Evolutionary conservation across 2,797 vertebrate genomes (phyloP).

Genomic region (Catostomus latipinnis): DNA sequence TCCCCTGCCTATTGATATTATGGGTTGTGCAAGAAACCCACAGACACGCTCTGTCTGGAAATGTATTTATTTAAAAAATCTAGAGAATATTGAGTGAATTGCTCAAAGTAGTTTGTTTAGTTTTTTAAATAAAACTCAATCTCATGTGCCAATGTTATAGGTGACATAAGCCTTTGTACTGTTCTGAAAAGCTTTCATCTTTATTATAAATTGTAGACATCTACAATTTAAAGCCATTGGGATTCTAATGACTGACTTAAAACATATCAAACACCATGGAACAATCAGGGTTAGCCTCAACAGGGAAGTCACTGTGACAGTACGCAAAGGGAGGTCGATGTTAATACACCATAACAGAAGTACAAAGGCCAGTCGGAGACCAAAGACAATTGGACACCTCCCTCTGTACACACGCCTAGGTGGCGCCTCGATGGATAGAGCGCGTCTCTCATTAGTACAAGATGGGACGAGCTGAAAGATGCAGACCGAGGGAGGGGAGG

Average conservation of each 20-base stretch:
- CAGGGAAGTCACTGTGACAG: slow-evolving; percentile 60
- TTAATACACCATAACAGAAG: slow-evolving; percentile 86
- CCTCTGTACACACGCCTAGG: slow-evolving; percentile 67
- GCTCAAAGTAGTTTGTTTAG: too few species aligned
- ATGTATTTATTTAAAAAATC: neutral
- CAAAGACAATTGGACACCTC: slow-evolving; percentile 79
- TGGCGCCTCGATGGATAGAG: slow-evolving; percentile 76
- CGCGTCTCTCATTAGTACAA: slow-evolving; percentile 65
- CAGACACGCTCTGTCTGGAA: neutral
- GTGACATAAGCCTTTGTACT: neutral
- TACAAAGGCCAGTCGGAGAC: slow-evolving; percentile 80
- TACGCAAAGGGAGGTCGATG: slow-evolving; percentile 64
- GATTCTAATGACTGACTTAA: slow-evolving; percentile 77
- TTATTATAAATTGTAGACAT: slow-evolving; percentile 13
- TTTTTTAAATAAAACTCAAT: too few species aligned
- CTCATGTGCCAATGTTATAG: too few species aligned
- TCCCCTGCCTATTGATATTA: too few species aligned
- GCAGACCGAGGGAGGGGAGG: slow-evolving; percentile 57
- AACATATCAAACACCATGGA: slow-evolving; percentile 73
- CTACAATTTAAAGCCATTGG: slow-evolving; percentile 66
- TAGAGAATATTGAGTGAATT: neutral
- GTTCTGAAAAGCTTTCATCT: slow-evolving; percentile 1
- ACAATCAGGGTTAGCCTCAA: slow-evolving; percentile 68
- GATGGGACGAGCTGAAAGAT: slow-evolving; percentile 62
- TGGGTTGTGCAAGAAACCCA: too few species aligned